Evolutionary conservation across 2,888 invertebrate genomes (phyloP).

Genomic region (Hecatera dysodea): DNA sequence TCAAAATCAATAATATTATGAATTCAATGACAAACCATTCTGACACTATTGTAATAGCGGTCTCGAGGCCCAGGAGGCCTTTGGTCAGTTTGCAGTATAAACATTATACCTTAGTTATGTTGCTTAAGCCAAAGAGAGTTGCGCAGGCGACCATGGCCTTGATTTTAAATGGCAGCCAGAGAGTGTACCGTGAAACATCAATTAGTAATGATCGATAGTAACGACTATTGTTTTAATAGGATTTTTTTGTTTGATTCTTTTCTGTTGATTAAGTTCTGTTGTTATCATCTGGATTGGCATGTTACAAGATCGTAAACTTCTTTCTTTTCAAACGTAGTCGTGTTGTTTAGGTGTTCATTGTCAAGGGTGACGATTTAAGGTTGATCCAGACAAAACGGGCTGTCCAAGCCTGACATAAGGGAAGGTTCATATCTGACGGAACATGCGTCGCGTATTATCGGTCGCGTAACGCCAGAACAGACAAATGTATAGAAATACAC

Average conservation of each 20-base stretch:
- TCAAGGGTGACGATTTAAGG: too few species aligned
- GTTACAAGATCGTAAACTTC: not conserved
- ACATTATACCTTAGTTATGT: not conserved
- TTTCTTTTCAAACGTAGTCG: not conserved
- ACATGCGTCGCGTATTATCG: too few species aligned
- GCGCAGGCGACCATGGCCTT: conserved; percentile 17
- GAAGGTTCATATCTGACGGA: too few species aligned
- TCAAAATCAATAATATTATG: too few species aligned
- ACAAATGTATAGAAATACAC: too few species aligned
- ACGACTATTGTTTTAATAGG: conserved; percentile 9
- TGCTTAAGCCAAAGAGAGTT: not conserved
- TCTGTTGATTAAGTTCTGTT: conserved; percentile 24
- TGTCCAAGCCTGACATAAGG: too few species aligned
- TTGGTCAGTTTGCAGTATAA: too few species aligned
- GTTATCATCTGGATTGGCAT: not conserved
- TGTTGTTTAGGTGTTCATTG: not conserved
- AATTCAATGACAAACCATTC: too few species aligned
- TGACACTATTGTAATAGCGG: too few species aligned
- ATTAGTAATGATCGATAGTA: conserved; percentile 39
- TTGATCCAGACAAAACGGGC: too few species aligned
- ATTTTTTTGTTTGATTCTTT: conserved; percentile 16
- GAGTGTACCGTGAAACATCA: conserved; percentile 33
- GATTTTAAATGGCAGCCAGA: not conserved
- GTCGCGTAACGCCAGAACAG: too few species aligned
- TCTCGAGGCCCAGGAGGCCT: too few species aligned